Percentiles rank a stretch among this genome's conserved stretches.
These are phyloP conservation scores for Hoplias malabaricus DNA, from an alignment of 2,113 vertebrate genomes.

Conservation along the genomic window DNA sequence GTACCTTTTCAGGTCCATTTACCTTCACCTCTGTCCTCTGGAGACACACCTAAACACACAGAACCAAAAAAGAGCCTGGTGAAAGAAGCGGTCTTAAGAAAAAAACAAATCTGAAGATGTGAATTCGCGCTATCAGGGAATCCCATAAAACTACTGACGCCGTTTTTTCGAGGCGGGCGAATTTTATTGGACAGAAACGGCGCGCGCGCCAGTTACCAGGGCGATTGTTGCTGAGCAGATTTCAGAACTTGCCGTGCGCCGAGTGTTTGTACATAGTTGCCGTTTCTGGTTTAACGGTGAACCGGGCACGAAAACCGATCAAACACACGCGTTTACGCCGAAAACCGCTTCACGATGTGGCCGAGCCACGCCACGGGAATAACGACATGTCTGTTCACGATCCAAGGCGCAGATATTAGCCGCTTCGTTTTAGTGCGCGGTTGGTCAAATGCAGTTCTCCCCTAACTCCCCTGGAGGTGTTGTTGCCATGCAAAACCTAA, in stretches of 20 bases:
- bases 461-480: conserved; percentile 21
- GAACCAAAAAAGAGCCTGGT: background rate
- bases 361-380: too few relatives aligned
- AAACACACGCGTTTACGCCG: background rate
- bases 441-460: conserved; percentile 4
- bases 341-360: too few relatives aligned
- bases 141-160: conserved; percentile 11
- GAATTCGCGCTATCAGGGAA: conserved; percentile 9
- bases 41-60: background rate
- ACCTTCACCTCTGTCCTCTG: conserved; percentile 38
- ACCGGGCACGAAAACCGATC: background rate
- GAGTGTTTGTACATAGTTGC: background rate
- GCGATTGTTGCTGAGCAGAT: conserved; percentile 58
- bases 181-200: conserved; percentile 52
- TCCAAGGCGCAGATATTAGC: background rate
- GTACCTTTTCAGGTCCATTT: conserved; percentile 50
- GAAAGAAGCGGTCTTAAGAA: background rate
- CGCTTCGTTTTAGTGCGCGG: conserved; percentile 20
- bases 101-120: background rate
- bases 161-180: conserved; percentile 34
- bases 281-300: background rate
- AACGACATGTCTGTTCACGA: background rate
- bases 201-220: conserved; percentile 58
- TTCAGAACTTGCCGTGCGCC: conserved; percentile 13
- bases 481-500: conserved; percentile 56